Evolutionary conservation across 2,113 vertebrate species (phyloP), one percentile per base, ranked within the genome.

Genomic region (Eurystomus gularis): DNA sequence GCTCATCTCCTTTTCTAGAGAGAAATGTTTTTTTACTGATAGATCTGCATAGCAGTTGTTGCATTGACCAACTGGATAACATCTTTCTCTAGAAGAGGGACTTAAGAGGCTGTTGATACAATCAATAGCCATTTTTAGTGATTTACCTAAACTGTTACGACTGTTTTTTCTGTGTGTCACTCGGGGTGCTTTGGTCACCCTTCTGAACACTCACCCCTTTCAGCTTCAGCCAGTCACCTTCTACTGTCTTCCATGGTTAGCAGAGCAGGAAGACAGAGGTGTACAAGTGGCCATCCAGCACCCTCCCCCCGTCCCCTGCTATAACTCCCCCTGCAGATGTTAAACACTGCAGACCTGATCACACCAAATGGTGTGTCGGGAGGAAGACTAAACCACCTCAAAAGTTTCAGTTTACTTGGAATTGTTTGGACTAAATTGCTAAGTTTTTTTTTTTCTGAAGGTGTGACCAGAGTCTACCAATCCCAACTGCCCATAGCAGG

Each of bases 401-500:
- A 44, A 95, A 78, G 71, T 88, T 86, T 92, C 42, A 55, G 76
- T 64, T 95, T 95, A 70, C 79, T 70, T 55, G 68, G 55, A 90
- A 86, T 92, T 91, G 79, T 96, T 90, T 55, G 39, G 42, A 94
- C 35, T 62, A 80, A 92, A 90, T 92, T 78, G 61, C 64, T 51
- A 76, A 54, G 79, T 23, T 21, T 1, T 79, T 90, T 87, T 72
- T 68, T 89, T 88, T 61, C 46, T 77, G 35, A 86, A 88, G 76
- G 55, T 93, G 69, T 95, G 82, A 78, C 85, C 64, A 86, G 64
- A 61, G 28, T 81, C 69, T 83, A 70, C 90, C 82, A 96, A 93
- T 94, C 71, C 60, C 55, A 93, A 20, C 88, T 87, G 92, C 93
- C 39, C 80, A 31, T 6, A 88, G 39, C 90, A 97, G 88, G 90